phyloP scores from a whole-genome alignment of 2,797 vertebrate species.

The Squalus acanthias region DNA sequence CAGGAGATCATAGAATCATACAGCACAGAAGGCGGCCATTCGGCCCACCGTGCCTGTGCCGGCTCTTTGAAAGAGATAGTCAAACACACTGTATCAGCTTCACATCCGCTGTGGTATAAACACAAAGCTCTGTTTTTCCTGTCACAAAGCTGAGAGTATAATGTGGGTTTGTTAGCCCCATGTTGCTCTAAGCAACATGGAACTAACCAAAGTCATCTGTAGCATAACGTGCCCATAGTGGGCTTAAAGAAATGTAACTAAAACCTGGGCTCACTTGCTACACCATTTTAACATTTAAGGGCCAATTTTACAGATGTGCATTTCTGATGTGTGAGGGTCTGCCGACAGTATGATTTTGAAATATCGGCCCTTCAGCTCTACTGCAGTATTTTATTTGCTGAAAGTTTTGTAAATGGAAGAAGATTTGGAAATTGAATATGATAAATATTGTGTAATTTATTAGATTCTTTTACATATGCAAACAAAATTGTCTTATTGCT shows the following conservation, averaged over 20 bases:
- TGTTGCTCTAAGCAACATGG: not conserved
- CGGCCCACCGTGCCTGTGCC: not conserved
- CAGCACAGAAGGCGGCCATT: not conserved
- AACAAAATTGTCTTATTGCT: not conserved
- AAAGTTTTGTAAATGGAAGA: conserved; percentile 16
- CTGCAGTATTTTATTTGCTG: conserved; percentile 24
- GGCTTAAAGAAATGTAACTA: not conserved
- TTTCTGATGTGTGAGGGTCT: not conserved
- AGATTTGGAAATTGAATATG: not conserved
- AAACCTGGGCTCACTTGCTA: not conserved
- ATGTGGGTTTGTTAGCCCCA: not conserved
- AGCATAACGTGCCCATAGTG: conserved; percentile 1
- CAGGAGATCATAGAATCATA: too few relatives aligned
- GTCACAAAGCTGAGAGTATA: not conserved
- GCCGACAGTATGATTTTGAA: conserved; percentile 23
- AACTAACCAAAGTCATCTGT: not conserved
- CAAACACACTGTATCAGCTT: not conserved
- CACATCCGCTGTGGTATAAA: not conserved
- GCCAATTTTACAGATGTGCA: not conserved
- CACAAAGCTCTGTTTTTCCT: not conserved
- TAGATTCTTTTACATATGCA: conserved; percentile 11
- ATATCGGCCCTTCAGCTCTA: conserved; percentile 10
- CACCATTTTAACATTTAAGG: not conserved
- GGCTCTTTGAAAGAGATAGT: not conserved
- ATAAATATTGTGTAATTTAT: conserved; percentile 13